Percentiles rank a stretch among this genome's conserved stretches.
These are phyloP conservation scores for Neodiprion virginianus DNA, from an alignment of 1,140 invertebrate species.

Conservation along the genomic window DNA sequence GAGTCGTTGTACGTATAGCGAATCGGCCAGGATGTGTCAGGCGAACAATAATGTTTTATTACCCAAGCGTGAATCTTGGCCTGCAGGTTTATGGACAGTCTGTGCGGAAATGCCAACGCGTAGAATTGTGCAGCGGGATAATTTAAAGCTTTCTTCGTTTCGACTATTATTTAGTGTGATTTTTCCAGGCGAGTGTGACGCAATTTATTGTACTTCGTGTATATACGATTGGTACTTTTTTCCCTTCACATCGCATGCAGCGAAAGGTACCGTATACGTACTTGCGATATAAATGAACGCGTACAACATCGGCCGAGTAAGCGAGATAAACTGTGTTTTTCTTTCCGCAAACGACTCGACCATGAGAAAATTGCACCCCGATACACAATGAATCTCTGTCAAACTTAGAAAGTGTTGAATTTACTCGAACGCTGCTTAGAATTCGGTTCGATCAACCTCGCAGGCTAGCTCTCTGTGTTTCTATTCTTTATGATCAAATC, in stretches of 20 bases:
- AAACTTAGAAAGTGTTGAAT: background rate
- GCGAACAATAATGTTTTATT: background rate
- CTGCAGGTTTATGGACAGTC: too few relatives aligned
- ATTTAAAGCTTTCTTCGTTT: too few relatives aligned
- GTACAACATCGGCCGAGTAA: background rate
- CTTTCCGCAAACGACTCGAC: too few relatives aligned
- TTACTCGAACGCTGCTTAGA: background rate
- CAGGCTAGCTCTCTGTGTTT: too few relatives aligned
- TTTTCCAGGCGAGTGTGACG: too few relatives aligned
- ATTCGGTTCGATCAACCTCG: background rate
- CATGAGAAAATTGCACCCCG: background rate
- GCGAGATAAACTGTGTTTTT: background rate
- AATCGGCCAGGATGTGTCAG: too few relatives aligned
- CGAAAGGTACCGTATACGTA: background rate
- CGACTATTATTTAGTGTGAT: too few relatives aligned
- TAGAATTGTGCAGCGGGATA: too few relatives aligned
- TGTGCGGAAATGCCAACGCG: too few relatives aligned
- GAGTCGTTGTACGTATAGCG: too few relatives aligned
- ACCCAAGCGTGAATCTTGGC: background rate
- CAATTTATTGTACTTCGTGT: too few relatives aligned
- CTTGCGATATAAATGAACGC: too few relatives aligned
- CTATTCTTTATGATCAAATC: background rate
- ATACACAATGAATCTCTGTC: conserved; percentile 7
- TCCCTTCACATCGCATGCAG: background rate
- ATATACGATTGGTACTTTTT: background rate